These are phyloP conservation scores for Tetrapedia diversipes DNA, from an alignment of 2,888 invertebrate species.

Conservation along the genomic window DNA sequence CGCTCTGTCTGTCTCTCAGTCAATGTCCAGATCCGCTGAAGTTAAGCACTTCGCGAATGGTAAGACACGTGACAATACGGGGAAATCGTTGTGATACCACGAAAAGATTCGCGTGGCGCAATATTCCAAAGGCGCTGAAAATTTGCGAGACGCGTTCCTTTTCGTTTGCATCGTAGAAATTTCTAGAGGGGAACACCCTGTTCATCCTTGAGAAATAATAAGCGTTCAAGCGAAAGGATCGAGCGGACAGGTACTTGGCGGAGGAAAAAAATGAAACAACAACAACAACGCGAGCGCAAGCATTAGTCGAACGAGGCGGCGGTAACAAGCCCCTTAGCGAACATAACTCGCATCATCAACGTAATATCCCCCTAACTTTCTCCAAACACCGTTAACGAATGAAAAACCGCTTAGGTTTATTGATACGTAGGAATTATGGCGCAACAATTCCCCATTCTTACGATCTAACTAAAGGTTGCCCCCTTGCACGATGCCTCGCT, in stretches of 20 bases:
- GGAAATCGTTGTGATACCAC: too few relatives aligned
- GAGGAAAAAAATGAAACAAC: background rate
- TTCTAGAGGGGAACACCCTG: background rate
- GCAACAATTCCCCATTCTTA: background rate
- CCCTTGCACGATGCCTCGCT: background rate
- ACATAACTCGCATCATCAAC: background rate
- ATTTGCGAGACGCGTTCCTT: background rate
- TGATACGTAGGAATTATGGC: background rate
- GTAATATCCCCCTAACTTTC: slow-evolving; percentile 1
- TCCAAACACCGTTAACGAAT: slow-evolving; percentile 16
- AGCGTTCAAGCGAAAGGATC: background rate
- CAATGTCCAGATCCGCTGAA: background rate
- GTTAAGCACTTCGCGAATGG: background rate
- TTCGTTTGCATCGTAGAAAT: background rate
- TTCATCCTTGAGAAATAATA: background rate
- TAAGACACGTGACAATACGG: background rate
- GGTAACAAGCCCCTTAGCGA: background rate
- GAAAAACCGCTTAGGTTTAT: background rate
- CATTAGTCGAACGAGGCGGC: background rate
- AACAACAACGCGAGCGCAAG: too few relatives aligned
- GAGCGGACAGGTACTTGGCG: too few relatives aligned
- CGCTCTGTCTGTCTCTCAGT: too few relatives aligned
- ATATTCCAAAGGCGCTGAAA: background rate
- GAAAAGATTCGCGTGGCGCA: too few relatives aligned
- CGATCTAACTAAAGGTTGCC: background rate